A percentile compares a stretch with the other conserved stretches of the same genome.
phyloP scores from a whole-genome alignment of 2,888 invertebrate genomes.

The Baronia brevicornis region DNA sequence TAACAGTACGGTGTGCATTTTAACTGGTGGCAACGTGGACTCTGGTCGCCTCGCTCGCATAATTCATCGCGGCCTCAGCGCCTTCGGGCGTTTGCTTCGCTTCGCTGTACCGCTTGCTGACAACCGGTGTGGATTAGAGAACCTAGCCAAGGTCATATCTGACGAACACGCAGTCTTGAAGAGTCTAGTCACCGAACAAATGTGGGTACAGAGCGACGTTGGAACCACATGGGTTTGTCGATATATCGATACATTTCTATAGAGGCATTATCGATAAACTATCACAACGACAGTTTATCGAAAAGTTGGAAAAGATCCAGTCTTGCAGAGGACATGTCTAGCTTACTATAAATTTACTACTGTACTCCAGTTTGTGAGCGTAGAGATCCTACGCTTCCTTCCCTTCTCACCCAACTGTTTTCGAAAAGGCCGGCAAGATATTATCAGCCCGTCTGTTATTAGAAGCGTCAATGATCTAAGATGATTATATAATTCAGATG shows the following conservation, averaged over 20 bases:
- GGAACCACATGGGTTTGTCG: constrained; percentile 53
- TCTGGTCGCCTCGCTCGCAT: constrained; percentile 84
- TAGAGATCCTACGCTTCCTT: too few relatives aligned
- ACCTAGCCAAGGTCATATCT: constrained; percentile 63
- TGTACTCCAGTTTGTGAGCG: too few relatives aligned
- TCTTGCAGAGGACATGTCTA: too few relatives aligned
- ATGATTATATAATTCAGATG: too few relatives aligned
- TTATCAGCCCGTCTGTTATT: too few relatives aligned
- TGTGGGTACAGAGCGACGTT: constrained; percentile 62
- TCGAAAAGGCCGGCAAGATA: too few relatives aligned
- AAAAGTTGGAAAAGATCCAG: too few relatives aligned
- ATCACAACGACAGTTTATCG: too few relatives aligned
- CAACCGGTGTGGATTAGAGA: constrained; percentile 83
- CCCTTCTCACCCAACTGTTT: too few relatives aligned
- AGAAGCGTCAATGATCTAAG: too few relatives aligned
- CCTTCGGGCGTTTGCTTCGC: constrained; percentile 81
- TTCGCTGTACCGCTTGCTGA: constrained; percentile 84
- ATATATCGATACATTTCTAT: constrained; percentile 5
- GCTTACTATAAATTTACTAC: too few relatives aligned
- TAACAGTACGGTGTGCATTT: constrained; percentile 81
- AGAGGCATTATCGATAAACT: too few relatives aligned
- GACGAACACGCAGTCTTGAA: constrained; percentile 54
- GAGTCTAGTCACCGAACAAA: constrained; percentile 61
- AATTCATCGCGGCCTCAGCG: constrained; percentile 86
- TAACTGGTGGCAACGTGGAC: constrained; percentile 89